Base-by-base conservation (phyloP, 2,888 invertebrate species). In the Andrena marginata region DNA sequence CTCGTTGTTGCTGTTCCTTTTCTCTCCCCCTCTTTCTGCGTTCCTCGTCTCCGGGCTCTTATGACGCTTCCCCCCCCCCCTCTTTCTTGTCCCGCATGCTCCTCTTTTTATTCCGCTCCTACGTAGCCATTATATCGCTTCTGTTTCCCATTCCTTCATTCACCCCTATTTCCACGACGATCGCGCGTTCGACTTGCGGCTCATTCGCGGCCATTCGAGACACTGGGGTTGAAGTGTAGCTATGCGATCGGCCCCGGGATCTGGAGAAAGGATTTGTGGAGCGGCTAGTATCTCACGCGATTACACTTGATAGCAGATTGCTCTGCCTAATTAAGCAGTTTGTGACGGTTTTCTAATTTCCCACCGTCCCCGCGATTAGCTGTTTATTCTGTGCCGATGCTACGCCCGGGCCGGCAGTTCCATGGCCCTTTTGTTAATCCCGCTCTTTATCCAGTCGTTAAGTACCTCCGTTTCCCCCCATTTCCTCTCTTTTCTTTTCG, bases 381-480 rank as follows among this genome's bases (percentile, higher is more conserved):
- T 70, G 73, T 65, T 70, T 80, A 81, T 69, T 81, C 59, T 54
- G 51, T 60, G 71, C 62, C 54, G 70, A 51, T 49, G 56, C 64
- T 20, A 31, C 29, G 5, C 5, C 23, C 5, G 35, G 2, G 8
- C 20, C 49, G 49, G 29, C 48, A 13, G n/a, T 33, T 63, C 16
- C 26, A 13, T 5, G 42, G 51, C n/a, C 20, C 35, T 1, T 33
- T 16, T 6, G 78, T 71, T 78, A 80, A 80, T 80, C 71, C 71
- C 2, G 20, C 78, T 29, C 70, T 80, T 78, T 78, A 78, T 80
- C 80, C 70, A 71, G 65, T 54, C 71, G 54, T 71, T 71, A 78
- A 78, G 54, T 70, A 56, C 60, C 31, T 23, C 33, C 4, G 31
- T 26, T 62, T 49, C 51, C 20, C 23, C 63, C 23, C 62, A 33